phyloP scores from a whole-genome alignment of 1,140 invertebrate species.

The Leptinotarsa undecemlineata region DNA sequence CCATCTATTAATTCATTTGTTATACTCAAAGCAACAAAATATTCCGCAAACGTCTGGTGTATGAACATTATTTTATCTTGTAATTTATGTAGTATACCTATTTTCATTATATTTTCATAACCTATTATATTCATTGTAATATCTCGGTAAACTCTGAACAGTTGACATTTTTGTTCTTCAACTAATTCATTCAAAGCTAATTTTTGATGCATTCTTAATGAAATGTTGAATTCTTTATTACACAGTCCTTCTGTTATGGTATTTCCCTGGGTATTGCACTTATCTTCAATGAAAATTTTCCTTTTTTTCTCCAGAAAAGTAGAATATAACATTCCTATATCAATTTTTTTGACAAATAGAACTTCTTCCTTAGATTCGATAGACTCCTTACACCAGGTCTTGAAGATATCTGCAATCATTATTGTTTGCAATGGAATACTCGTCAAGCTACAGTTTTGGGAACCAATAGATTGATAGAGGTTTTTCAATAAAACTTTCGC shows the following conservation, averaged over 20 bases:
- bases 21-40: neutral
- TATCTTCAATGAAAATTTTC: neutral
- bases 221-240: neutral
- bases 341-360: neutral
- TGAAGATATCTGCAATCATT: constrained; percentile 18
- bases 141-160: neutral
- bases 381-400: neutral
- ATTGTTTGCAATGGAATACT: constrained; percentile 13
- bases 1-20: neutral
- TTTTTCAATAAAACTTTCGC: neutral
- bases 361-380: neutral
- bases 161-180: neutral
- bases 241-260: neutral
- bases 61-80: neutral
- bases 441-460: neutral
- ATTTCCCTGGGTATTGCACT: constrained; percentile 7
- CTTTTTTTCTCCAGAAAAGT: constrained; percentile 10
- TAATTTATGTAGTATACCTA: neutral
- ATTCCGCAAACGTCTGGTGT: constrained; percentile 18
- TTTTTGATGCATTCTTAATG: neutral
- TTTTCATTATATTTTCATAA: neutral
- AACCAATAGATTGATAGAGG: neutral
- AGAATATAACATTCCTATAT: neutral
- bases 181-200: neutral
- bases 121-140: neutral